A percentile compares a stretch with the other conserved stretches of the same genome.
phyloP scores from a whole-genome alignment of 2,797 vertebrate species.

The Cuculus canorus region DNA sequence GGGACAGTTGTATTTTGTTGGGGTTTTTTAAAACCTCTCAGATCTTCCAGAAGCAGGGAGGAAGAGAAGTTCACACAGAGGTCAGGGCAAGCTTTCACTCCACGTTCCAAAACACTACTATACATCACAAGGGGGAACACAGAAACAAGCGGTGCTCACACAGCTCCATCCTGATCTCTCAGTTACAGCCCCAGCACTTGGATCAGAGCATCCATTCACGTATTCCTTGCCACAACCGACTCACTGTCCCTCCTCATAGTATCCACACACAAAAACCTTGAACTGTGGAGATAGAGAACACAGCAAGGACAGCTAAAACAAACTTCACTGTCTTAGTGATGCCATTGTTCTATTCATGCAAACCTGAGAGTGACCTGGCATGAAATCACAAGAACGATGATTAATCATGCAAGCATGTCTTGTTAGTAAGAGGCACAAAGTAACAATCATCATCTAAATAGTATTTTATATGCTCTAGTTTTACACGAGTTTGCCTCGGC shows the following conservation, averaged over 20 bases:
- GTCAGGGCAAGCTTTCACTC: neutral
- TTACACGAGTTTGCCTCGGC: neutral
- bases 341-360: neutral
- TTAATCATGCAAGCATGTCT: constrained; percentile 1
- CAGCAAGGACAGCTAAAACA: neutral
- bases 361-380: constrained; percentile 25
- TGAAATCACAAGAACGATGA: neutral
- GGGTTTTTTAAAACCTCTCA: neutral
- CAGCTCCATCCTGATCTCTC: neutral
- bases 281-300: neutral
- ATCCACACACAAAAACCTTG: neutral
- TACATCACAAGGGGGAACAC: neutral
- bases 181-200: neutral
- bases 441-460: neutral
- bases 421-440: neutral
- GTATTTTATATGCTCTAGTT: neutral
- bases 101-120: neutral
- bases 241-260: neutral
- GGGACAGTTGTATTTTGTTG: neutral
- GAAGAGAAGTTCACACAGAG: neutral
- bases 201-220: neutral
- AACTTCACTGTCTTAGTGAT: neutral
- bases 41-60: neutral
- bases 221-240: neutral
- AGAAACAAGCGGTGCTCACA: neutral